These are phyloP conservation scores for Steatocranus sp. DNA, from an alignment of 2,797 vertebrate genomes.

Conservation along the genomic window DNA sequence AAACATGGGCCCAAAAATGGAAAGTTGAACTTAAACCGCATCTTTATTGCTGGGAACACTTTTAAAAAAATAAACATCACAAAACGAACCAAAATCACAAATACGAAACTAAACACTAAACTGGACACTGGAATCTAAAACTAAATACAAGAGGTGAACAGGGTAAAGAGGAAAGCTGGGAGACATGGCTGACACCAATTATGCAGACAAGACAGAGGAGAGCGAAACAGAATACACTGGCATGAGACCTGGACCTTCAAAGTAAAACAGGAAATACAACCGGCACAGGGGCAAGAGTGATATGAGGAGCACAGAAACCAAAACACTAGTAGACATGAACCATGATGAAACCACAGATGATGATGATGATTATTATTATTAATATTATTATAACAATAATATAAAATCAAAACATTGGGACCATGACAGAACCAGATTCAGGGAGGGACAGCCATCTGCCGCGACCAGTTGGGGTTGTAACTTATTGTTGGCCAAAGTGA, in stretches of 20 bases:
- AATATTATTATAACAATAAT: background rate
- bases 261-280: background rate
- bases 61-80: background rate
- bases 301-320: background rate
- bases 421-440: background rate
- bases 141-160: background rate
- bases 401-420: background rate
- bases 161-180: fast-evolving
- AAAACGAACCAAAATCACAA: fast-evolving
- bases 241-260: background rate
- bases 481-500: background rate
- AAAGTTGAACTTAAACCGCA: background rate
- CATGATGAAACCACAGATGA: background rate
- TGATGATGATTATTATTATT: background rate
- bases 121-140: background rate
- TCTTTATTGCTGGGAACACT: background rate
- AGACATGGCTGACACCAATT: background rate
- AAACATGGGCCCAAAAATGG: background rate
- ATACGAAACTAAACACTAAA: background rate
- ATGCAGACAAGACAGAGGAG: background rate
- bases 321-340: background rate
- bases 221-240: background rate
- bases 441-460: background rate
- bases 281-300: background rate
- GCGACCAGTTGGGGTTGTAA: fast-evolving